A percentile compares a stretch with the other conserved stretches of the same genome.
phyloP scores from a whole-genome alignment of 2,797 vertebrate genomes.

The Anniella stebbinsi region DNA sequence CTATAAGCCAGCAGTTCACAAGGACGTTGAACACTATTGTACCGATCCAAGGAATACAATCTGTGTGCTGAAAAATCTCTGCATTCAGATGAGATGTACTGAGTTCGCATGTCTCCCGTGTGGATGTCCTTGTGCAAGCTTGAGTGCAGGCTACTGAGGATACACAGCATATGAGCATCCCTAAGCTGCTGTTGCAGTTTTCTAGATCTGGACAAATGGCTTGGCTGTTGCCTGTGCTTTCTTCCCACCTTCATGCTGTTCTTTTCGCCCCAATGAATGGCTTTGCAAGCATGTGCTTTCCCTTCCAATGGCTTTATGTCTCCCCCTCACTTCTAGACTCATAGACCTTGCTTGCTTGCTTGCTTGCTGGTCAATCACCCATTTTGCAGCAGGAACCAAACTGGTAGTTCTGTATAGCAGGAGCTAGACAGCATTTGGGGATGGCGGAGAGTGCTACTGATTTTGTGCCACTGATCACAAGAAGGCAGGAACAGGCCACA shows the following conservation, averaged over 20 bases:
- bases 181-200: not conserved
- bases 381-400: not conserved
- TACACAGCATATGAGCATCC: no score
- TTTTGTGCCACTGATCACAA: not conserved
- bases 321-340: no score
- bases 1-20: not conserved
- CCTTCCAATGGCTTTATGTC: not conserved
- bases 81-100: no score
- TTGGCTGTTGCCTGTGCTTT: not conserved
- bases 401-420: not conserved
- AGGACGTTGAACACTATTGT: not conserved
- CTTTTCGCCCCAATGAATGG: not conserved
- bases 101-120: no score
- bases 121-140: not conserved
- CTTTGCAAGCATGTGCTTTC: not conserved
- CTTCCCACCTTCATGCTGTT: accelerated
- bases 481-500: no score
- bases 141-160: not conserved
- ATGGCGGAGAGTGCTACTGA: not conserved
- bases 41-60: not conserved
- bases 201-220: not conserved
- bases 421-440: not conserved
- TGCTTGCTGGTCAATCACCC: not conserved
- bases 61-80: not conserved
- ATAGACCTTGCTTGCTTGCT: not conserved